Base-by-base conservation (phyloP, 1,140 invertebrate species). In the Diprion similis region DNA sequence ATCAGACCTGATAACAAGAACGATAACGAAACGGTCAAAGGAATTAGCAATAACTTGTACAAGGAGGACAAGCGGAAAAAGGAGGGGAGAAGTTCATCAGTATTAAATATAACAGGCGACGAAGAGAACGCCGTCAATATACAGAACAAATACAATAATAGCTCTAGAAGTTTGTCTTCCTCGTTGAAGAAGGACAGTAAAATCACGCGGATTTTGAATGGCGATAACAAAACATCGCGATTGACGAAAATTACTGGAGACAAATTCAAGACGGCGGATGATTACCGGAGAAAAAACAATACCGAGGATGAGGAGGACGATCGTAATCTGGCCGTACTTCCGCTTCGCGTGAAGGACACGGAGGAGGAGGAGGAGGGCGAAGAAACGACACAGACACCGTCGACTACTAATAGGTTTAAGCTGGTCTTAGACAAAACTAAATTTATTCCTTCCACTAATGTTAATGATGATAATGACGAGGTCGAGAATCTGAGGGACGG, bases 261-360 rank as follows among this genome's bases (percentile, higher is more conserved):
- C 8, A 74, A 75, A 71, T 37, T 37, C 77, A 68, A 65, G 72
- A 37, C 24, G 24, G 6, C 24, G 24, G 24, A 76, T 4, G 74
- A 77, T 13, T 75, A 76, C 8, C 70, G 71, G 7, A 76, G 73
- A 19, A 70, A 72, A 10, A 74, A 66, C n/a, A 77, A 71, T 71
- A 73, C 68, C 24, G 71, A 45, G n/a, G 79, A 70, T 72, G 17
- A 66, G 45, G 78, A 77, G n/a, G 71, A 79, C 13, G 76, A 81
- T 18, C 80, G 84, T 59, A 77, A 81, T 73, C 76, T 86, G 37
- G 83, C 83, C n/a, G 86, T 85, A 24, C 71, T 83, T 71, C 83
- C 86, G 24, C 70, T 86, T 15, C 79, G 24, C 24, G 24, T 37
- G 24, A 37, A 37, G 6, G 24, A 37, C 24, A 6, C 24, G 24